Evolutionary conservation across 1,140 invertebrate species (phyloP), one percentile per base, ranked within the genome.

Genomic region (Sinonovacula constricta): DNA sequence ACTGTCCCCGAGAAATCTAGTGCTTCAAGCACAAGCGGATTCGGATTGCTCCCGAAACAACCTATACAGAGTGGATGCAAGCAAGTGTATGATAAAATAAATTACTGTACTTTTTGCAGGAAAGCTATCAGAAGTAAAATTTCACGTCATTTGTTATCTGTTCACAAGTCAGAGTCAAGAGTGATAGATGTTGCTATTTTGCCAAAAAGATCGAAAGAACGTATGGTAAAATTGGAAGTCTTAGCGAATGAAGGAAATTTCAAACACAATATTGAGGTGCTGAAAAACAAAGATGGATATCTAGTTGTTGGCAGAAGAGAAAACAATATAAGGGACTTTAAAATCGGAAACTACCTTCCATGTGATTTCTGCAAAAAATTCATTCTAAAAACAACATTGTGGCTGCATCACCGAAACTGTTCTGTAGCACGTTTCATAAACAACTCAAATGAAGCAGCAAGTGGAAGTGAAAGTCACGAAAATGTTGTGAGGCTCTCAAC

Each of bases 171-270:
- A 3, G 28, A 78, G 34, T 28, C 53, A 3, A 78, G 54, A 60
- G 54, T 78, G n/a, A 34, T 26, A n/a, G 24, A 53, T 31, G 62
- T 78, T 53, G 14, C 10, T 15, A 12, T 28, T 53, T 33, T 69
- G 24, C 65, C 65, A 2, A 69, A 69, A 63, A 49, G 54, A 49
- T 80, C 68, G 10, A 33, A 80, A 24, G 49, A 80, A 30, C 22
- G 78, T 15, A 59, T 18, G 14, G 49, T 74, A 22, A 36, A 80
- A 22, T 51, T 80, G n/a, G 62, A 72, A 72, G 56, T 72, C 3
- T 34, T 79, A 15, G 77, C 51, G 34, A 79, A 79, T 66, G 68
- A 72, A 66, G 77, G 68, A 24, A 79, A 79, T 51, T 79, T 79
- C 22, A 72, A 79, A 18, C 60, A 79, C 26, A 72, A 74, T 74